phyloP scores from a whole-genome alignment of 2,797 vertebrate species.

The Parotocinclus haroldoi region DNA sequence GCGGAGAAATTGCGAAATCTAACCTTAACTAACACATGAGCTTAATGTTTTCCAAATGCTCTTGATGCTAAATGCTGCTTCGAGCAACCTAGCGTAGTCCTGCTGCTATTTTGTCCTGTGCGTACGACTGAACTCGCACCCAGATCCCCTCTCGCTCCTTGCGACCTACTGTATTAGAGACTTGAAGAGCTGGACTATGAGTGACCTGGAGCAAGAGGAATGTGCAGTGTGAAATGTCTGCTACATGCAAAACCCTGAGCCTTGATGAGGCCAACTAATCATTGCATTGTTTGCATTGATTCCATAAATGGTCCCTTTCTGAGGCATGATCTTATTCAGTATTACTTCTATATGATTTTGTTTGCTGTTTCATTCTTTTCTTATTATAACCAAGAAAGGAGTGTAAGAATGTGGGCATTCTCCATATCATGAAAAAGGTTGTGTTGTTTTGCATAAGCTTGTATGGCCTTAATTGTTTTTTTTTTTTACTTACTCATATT shows the following conservation, averaged over 20 bases:
- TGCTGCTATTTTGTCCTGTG: conserved; percentile 38
- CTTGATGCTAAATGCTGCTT: conserved; percentile 34
- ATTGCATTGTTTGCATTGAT: conserved; percentile 36
- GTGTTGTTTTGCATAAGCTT: conserved; percentile 68
- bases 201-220: conserved; percentile 50
- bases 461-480: conserved; percentile 88
- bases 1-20: conserved; percentile 7
- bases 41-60: conserved; percentile 24
- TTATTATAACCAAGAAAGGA: conserved; percentile 26
- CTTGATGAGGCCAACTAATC: conserved; percentile 30
- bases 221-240: conserved; percentile 44
- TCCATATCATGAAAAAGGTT: conserved; percentile 58
- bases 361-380: conserved; percentile 1
- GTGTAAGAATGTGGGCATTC: conserved; percentile 36
- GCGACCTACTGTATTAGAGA: conserved; percentile 29
- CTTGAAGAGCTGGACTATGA: conserved; percentile 28
- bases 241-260: conserved; percentile 40
- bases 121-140: conserved; percentile 22
- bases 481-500: conserved; percentile 76
- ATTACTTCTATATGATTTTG: conserved; percentile 17
- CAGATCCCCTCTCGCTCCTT: conserved; percentile 10
- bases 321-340: conserved; percentile 43
- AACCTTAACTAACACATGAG: conserved; percentile 35
- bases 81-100: conserved; percentile 24
- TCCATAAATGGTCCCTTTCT: conserved; percentile 31